A percentile compares a stretch with the other conserved stretches of the same genome.
phyloP scores from a whole-genome alignment of 2,888 invertebrate genomes.

The Andrena bucephala region DNA sequence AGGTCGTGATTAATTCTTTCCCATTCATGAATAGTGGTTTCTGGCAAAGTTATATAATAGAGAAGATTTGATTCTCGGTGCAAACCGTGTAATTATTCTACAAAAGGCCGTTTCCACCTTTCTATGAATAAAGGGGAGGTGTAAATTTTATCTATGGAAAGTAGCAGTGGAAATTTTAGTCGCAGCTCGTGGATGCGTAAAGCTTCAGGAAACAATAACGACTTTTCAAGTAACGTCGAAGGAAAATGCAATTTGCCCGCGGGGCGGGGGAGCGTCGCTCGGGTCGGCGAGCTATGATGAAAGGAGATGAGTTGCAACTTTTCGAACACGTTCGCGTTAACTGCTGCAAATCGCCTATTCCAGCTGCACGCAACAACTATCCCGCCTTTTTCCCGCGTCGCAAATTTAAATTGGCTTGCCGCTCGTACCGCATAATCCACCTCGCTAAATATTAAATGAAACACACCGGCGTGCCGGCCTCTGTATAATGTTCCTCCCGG shows the following conservation, averaged over 20 bases:
- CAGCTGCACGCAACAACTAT: neutral
- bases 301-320: conserved; percentile 12
- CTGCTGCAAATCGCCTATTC: neutral
- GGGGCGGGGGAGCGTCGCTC: neutral
- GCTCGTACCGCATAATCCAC: neutral
- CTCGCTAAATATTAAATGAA: conserved; percentile 11
- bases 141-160: neutral
- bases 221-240: conserved; percentile 46
- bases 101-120: too few relatives aligned
- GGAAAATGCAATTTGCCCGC: conserved; percentile 44
- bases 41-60: too few relatives aligned
- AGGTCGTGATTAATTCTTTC: neutral
- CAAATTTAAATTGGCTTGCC: conserved; percentile 13
- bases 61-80: too few relatives aligned
- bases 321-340: neutral
- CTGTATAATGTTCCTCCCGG: neutral
- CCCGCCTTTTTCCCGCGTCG: conserved; percentile 1
- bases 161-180: neutral
- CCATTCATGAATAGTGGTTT: neutral
- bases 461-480: neutral
- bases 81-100: too few relatives aligned
- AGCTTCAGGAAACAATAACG: conserved; percentile 37
- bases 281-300: neutral
- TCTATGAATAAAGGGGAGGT: too few relatives aligned
- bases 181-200: conserved; percentile 25